Percentiles rank a stretch among this genome's conserved stretches.
These are phyloP conservation scores for Drosophila micromelanica DNA, from an alignment of 1,140 invertebrate species.

Conservation along the genomic window DNA sequence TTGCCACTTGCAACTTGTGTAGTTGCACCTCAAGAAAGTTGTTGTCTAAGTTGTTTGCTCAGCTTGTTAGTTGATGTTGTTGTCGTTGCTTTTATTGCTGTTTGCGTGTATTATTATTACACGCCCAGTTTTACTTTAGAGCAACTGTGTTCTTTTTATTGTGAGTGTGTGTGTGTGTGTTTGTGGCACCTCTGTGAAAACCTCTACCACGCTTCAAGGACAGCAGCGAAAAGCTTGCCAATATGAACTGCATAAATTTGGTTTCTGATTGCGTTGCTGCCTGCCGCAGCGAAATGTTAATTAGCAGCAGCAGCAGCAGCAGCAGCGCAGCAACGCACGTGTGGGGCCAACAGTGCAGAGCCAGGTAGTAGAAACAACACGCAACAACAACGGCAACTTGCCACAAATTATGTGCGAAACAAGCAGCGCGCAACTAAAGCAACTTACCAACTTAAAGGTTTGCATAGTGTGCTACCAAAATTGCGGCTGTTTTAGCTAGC, in stretches of 20 bases:
- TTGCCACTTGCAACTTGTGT: conserved; percentile 45
- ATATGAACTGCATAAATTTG: conserved; percentile 62
- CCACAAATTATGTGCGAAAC: conserved; percentile 63
- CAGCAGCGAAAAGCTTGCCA: conserved; percentile 48
- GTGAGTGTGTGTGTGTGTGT: background rate
- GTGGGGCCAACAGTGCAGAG: conserved; percentile 48
- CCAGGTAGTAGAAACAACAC: conserved; percentile 2
- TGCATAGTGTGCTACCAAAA: conserved; percentile 6
- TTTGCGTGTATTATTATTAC: conserved; percentile 25
- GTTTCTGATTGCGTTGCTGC: conserved; percentile 55
- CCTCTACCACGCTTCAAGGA: conserved; percentile 48
- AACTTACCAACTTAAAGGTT: conserved; percentile 25
- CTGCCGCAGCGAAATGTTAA: conserved; percentile 67
- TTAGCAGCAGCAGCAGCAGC: conserved; percentile 54
- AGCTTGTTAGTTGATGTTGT: conserved; percentile 27
- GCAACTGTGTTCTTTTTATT: background rate
- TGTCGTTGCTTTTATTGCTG: conserved; percentile 2
- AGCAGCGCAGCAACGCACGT: conserved; percentile 43
- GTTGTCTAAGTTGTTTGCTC: conserved; percentile 34
- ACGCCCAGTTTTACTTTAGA: conserved; percentile 26
- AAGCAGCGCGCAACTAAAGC: conserved; percentile 27
- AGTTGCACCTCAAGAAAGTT: conserved; percentile 55
- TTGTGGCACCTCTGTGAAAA: conserved; percentile 2
- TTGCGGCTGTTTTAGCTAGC: background rate
- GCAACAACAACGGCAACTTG: conserved; percentile 28